Base-by-base conservation (phyloP, 2,888 invertebrate genomes). In the Hanleya hanleyi region DNA sequence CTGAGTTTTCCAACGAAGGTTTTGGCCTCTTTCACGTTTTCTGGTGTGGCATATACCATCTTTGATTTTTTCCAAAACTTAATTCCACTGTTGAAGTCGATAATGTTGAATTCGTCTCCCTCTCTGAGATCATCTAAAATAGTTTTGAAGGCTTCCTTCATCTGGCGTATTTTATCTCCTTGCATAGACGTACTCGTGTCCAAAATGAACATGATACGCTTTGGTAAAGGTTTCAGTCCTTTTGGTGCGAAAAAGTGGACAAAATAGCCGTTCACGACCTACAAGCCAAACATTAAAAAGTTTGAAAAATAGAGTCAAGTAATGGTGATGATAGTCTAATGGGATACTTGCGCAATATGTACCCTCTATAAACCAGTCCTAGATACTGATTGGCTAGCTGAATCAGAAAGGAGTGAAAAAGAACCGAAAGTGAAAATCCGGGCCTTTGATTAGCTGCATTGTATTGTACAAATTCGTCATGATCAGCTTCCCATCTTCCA, bases 151-250 rank as follows among this genome's bases (percentile, higher is more conserved):
- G 86, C 84, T 15, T 75, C 79, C 50, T 86, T 93, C 33, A 94
- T 89, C 89, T 95, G 94, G 18, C 91, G 89, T 49, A 95, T 92
- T 91, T 94, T 94, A 67, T 91, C 91, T 50, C 93, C 94, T 82
- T 91, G 91, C 95, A 95, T 95, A 69, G 94, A 95, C 18, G 94
- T 94, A 41, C 94, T 94, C 0, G 94, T 93, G 87, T 95, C 95
- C 83, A 95, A 91, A 33, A 95, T 93, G 87, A 95, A 95, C 15
- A 95, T 92, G 5, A 94, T 93, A 83, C 94, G 93, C 87, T 95
- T 95, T 6, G 81, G 78, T 6, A 86, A 62, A 18, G 81, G 77
- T 1, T 78, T 35, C 26, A 79, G 68, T 32, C 93, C 92, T 2
- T 90, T 88, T 0, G 95, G 95, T 2, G 95, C 93, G 87, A 94